These are phyloP conservation scores for Campoplex nolae DNA, from an alignment of 2,888 invertebrate genomes.

Conservation along the genomic window DNA sequence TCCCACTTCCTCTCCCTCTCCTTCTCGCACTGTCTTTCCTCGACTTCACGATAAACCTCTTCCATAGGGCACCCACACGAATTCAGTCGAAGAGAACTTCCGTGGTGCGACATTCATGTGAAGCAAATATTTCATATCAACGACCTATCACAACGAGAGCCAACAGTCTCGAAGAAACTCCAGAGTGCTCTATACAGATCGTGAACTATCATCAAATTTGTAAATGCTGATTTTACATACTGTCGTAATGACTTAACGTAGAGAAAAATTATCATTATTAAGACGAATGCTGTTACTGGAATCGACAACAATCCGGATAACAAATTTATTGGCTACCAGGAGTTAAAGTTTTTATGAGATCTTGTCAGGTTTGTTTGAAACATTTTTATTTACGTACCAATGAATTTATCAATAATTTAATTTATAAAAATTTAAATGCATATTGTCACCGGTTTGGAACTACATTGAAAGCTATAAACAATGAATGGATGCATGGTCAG, in stretches of 20 bases:
- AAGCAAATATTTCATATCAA: constrained; percentile 72
- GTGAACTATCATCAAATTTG: constrained; percentile 46
- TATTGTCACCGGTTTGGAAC: no score
- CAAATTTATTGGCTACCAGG: neutral
- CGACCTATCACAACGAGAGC: constrained; percentile 37
- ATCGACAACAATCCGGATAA: neutral
- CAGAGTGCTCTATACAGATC: neutral
- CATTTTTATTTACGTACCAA: neutral
- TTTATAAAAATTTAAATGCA: no score
- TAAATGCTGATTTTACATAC: constrained; percentile 38
- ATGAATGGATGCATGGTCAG: no score
- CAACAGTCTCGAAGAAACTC: constrained; percentile 35
- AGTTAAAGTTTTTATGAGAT: neutral
- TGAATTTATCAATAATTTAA: neutral
- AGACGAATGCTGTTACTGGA: no score
- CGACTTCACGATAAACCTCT: constrained; percentile 65
- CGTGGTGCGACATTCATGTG: constrained; percentile 46
- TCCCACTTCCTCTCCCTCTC: neutral
- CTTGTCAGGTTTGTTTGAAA: neutral
- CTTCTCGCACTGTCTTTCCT: constrained; percentile 7
- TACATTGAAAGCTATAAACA: no score
- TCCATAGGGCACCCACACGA: constrained; percentile 35
- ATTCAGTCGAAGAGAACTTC: constrained; percentile 1
- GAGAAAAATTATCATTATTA: neutral
- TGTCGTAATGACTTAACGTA: neutral